phyloP scores from a whole-genome alignment of 1,140 invertebrate species.

The Oryzaephilus surinamensis region DNA sequence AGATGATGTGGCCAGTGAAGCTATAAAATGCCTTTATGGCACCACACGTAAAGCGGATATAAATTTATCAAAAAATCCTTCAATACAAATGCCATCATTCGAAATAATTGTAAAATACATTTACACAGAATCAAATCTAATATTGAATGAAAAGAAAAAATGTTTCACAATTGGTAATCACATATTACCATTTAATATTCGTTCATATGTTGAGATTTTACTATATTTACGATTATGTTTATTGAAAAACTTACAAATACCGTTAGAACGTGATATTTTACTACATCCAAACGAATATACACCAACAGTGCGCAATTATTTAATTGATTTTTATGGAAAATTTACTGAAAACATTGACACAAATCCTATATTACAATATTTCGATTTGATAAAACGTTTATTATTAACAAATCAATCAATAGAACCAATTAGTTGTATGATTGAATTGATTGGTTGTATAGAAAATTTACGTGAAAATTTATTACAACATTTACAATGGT shows the following conservation, averaged over 20 bases:
- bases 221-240: conserved; percentile 68
- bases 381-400: conserved; percentile 52
- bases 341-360: conserved; percentile 38
- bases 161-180: conserved; percentile 50
- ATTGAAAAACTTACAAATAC: conserved; percentile 41
- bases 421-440: conserved; percentile 55
- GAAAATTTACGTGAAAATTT: conserved; percentile 33
- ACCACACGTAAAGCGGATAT: conserved; percentile 27
- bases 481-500: conserved; percentile 44
- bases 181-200: conserved; percentile 53
- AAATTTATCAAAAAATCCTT: conserved; percentile 27
- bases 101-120: conserved; percentile 38
- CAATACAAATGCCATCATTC: conserved; percentile 28
- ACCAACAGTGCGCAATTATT: conserved; percentile 48
- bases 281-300: conserved; percentile 53
- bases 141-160: conserved; percentile 33
- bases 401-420: conserved; percentile 50
- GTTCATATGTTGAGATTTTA: conserved; percentile 56
- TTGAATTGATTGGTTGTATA: conserved; percentile 62
- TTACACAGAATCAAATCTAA: conserved; percentile 33
- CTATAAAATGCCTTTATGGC: conserved; percentile 58
- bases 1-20: conserved; percentile 65
- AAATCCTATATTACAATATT: conserved; percentile 49
- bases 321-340: conserved; percentile 37
- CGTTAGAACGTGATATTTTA: conserved; percentile 33